These are phyloP conservation scores for Phenganax subtilis DNA, from an alignment of 92 coral and sea anemone genomes.

Conservation along the genomic window DNA sequence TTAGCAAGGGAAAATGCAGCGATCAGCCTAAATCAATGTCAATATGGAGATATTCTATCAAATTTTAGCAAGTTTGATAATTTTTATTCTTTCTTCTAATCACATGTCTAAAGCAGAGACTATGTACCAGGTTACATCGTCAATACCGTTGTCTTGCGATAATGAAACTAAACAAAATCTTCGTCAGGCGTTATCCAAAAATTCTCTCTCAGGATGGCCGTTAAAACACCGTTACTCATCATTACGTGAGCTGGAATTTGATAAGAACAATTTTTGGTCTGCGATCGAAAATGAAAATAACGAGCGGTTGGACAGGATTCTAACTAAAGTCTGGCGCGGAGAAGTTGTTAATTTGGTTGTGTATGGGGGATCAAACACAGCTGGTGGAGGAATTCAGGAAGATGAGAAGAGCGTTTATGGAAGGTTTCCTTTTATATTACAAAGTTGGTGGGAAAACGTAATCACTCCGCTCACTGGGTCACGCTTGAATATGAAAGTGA, in stretches of 20 bases:
- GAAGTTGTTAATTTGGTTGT: conserved; percentile 51
- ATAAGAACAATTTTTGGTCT: conserved; percentile 6
- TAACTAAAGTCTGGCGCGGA: conserved; percentile 55
- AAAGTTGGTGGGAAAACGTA: conserved; percentile 66
- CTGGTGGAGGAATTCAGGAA: conserved; percentile 69
- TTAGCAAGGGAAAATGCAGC: too few species aligned
- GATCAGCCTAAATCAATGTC: too few species aligned
- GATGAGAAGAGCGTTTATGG: conserved; percentile 51
- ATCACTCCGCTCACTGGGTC: conserved; percentile 47
- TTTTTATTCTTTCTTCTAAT: background rate
- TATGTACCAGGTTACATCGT: background rate
- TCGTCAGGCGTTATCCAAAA: background rate
- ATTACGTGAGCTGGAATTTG: background rate
- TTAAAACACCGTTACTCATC: conserved; percentile 7
- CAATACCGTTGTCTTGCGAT: background rate
- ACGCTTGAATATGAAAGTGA: conserved; percentile 13
- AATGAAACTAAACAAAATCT: background rate
- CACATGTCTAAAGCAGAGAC: background rate
- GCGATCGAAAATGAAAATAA: conserved; percentile 30
- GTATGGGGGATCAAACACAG: conserved; percentile 77
- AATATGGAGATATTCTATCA: too few species aligned
- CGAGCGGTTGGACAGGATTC: conserved; percentile 41
- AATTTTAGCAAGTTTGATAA: too few species aligned
- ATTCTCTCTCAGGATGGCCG: background rate
- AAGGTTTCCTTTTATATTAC: conserved; percentile 52